Conservation (phyloP, 1,140 invertebrate genomes). For the Leptonema lineaticorne region DNA sequence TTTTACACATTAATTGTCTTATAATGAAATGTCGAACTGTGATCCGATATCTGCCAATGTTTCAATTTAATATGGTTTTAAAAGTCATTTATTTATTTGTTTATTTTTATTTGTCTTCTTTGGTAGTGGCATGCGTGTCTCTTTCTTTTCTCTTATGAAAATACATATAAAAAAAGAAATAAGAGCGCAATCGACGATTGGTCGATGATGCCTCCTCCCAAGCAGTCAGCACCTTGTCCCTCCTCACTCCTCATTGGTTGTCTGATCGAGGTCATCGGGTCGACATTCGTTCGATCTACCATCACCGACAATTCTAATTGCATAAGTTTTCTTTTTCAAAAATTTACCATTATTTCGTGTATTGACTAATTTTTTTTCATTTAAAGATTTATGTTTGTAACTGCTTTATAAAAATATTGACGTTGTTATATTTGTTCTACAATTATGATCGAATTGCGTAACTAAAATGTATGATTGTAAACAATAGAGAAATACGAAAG, state of each 20-base stretch:
- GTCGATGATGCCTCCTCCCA: slow-evolving; percentile 17
- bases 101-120: neutral
- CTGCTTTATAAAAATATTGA: too few relatives aligned
- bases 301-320: slow-evolving; percentile 18
- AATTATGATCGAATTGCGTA: too few relatives aligned
- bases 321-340: slow-evolving; percentile 5
- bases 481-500: too few relatives aligned
- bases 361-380: too few relatives aligned
- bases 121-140: neutral
- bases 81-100: too few relatives aligned
- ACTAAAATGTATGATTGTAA: too few relatives aligned
- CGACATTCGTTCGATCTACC: slow-evolving; percentile 27
- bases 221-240: slow-evolving; percentile 20
- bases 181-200: neutral
- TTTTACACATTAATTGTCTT: too few relatives aligned
- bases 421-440: too few relatives aligned
- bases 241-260: slow-evolving; percentile 25
- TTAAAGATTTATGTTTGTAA: too few relatives aligned
- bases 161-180: slow-evolving; percentile 12
- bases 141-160: neutral
- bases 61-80: too few relatives aligned
- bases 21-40: too few relatives aligned
- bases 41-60: too few relatives aligned
- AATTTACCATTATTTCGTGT: neutral
- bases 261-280: slow-evolving; percentile 28